These are phyloP conservation scores for Ictalurus furcatus DNA, from an alignment of 2,113 vertebrate species.

Conservation along the genomic window DNA sequence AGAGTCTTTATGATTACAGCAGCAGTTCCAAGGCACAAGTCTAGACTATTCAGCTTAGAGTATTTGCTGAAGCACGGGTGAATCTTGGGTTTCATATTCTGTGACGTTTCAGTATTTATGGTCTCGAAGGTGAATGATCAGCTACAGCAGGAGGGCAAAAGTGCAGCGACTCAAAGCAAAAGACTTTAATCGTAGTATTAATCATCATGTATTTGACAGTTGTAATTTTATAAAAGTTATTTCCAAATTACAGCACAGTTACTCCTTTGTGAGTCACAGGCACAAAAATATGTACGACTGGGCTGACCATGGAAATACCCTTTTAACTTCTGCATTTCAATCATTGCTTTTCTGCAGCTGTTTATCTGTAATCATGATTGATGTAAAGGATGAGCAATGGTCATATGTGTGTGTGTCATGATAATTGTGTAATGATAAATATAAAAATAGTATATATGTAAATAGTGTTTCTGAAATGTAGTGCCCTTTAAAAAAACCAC, in stretches of 20 bases:
- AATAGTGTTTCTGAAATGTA: not conserved
- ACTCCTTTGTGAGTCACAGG: not conserved
- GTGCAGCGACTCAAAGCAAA: not conserved
- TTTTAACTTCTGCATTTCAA: not conserved
- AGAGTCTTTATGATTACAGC: not conserved
- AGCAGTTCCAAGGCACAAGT: not conserved
- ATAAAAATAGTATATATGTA: not conserved
- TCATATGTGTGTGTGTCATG: not conserved
- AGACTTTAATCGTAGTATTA: not conserved
- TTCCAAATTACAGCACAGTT: not conserved
- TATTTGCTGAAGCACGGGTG: too few relatives aligned
- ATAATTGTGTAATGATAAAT: not conserved
- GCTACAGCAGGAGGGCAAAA: not conserved
- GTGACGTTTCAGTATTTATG: not conserved
- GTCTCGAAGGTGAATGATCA: not conserved
- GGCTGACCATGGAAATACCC: not conserved
- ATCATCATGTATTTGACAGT: not conserved
- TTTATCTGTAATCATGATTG: not conserved
- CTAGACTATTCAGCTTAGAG: too few relatives aligned
- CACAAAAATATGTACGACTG: not conserved
- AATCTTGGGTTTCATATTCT: not conserved
- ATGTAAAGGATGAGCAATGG: not conserved
- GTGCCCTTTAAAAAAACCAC: not conserved
- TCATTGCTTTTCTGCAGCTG: not conserved
- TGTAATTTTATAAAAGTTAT: not conserved